Evolutionary conservation across 2,113 vertebrate species (phyloP).

Genomic region (Diphyllodes magnificus): DNA sequence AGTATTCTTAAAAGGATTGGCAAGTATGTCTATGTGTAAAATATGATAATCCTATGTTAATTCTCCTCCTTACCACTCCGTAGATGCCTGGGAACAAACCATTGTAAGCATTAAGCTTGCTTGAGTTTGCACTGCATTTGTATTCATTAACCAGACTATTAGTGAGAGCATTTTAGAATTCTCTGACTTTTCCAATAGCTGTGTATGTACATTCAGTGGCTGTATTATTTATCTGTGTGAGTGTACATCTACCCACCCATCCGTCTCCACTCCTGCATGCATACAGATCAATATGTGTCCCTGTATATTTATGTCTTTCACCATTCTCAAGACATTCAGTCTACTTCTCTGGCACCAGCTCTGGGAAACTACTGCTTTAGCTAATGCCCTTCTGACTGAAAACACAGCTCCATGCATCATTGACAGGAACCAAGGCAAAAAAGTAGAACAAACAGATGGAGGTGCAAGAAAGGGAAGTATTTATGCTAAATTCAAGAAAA

Average conservation of each 20-base stretch:
- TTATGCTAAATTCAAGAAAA: constrained; percentile 47
- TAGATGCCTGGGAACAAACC: constrained; percentile 56
- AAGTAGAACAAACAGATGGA: constrained; percentile 51
- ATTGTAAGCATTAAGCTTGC: constrained; percentile 45
- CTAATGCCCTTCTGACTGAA: constrained; percentile 40
- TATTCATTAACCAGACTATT: constrained; percentile 60
- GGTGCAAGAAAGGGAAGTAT: constrained; percentile 32
- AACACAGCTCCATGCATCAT: constrained; percentile 20
- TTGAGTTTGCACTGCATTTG: constrained; percentile 45
- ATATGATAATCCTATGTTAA: constrained; percentile 66
- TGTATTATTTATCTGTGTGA: constrained; percentile 42
- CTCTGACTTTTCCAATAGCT: background rate
- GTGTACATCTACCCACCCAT: background rate
- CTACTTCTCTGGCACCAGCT: constrained; percentile 42
- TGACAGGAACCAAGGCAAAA: constrained; percentile 10
- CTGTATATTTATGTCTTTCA: constrained; percentile 42
- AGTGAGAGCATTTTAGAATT: background rate
- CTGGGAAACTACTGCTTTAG: constrained; percentile 51
- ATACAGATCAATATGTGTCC: constrained; percentile 34
- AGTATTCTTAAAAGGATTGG: constrained; percentile 56
- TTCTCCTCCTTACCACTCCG: constrained; percentile 18
- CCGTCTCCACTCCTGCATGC: background rate
- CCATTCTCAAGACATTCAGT: constrained; percentile 31
- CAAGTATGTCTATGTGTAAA: constrained; percentile 39
- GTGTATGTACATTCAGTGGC: background rate